Conservation (phyloP, 2,888 invertebrate genomes). For the Hypomecis atomaria region DNA sequence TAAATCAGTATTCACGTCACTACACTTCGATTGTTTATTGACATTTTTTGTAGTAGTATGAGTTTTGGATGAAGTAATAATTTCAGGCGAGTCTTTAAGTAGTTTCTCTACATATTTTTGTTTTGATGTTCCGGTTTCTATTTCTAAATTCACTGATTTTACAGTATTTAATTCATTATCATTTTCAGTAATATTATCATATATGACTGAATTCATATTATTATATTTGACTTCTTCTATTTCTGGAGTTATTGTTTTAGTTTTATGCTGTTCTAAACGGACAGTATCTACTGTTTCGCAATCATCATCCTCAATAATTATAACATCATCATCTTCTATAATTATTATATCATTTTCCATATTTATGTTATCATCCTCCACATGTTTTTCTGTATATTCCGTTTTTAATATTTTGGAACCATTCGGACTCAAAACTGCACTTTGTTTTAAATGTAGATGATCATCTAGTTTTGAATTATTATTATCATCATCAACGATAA, state of each 20-base stretch:
- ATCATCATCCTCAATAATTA: neutral
- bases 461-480: neutral
- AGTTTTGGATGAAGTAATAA: neutral
- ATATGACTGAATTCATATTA: too few relatives aligned
- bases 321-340: neutral
- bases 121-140: constrained; percentile 1
- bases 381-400: too few relatives aligned
- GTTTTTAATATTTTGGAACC: too few relatives aligned
- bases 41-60: neutral
- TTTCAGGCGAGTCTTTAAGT: neutral
- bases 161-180: too few relatives aligned
- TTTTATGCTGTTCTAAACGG: neutral
- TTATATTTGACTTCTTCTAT: neutral
- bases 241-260: neutral
- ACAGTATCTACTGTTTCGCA: neutral
- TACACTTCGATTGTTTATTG: neutral
- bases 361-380: too few relatives aligned
- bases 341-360: neutral
- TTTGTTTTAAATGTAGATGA: too few relatives aligned
- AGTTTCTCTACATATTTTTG: neutral
- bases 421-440: too few relatives aligned
- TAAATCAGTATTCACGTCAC: neutral
- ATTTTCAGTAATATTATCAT: too few relatives aligned
- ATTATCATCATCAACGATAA: constrained; percentile 3
- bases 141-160: neutral